Base-by-base conservation (phyloP, 92 coral and sea anemone species). In the Porites evermanni region DNA sequence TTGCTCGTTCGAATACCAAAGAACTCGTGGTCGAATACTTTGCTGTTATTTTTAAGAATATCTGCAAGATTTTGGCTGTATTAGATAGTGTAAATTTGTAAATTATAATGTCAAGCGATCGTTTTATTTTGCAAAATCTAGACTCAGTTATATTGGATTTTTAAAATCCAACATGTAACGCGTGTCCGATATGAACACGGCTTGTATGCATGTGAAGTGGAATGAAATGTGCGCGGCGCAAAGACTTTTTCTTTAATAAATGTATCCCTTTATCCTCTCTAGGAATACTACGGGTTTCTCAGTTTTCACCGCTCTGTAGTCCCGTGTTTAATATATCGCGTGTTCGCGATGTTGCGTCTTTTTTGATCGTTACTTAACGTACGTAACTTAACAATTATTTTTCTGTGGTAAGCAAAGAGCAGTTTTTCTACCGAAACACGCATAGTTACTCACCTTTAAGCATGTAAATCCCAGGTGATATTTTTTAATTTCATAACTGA, bases 91-190 rank as follows among this genome's bases (percentile, higher is more conserved):
- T 38, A 38, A 21, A 68, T 17, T 10, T 16, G 24, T 53, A 68
- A 80, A 67, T 26, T 26, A 68, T 2, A 4, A 12, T 67, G 12
- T 47, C 60, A 53, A 69, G 53, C 52, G 44, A 18, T 50, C 32
- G 26, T 11, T 53, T 80, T 50, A 7, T 17, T 52, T 64, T 78
- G 60, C 17, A 78, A 77, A 78, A 78, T 80, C 56, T 53, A 53
- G 17, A 16, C 53, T 77, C 5, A 12, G 21, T 53, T n/a, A 53
- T 14, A 19, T 21, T 13, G 56, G 52, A 50, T 53, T 53, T 73
- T 52, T 12, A 74, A n/a, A n/a, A n/a, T n/a, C n/a, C n/a, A n/a
- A 23, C 44, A 47, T 16, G 38, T 24, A 14, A 24, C 56, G 53
- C 18, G 21, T 19, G 32, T 21, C 19, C 78, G 61, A 73, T 70